A percentile compares a stretch with the other conserved stretches of the same genome.
These are phyloP conservation scores for Oryzias javanicus DNA, from an alignment of 2,113 vertebrate species.

Conservation along the genomic window DNA sequence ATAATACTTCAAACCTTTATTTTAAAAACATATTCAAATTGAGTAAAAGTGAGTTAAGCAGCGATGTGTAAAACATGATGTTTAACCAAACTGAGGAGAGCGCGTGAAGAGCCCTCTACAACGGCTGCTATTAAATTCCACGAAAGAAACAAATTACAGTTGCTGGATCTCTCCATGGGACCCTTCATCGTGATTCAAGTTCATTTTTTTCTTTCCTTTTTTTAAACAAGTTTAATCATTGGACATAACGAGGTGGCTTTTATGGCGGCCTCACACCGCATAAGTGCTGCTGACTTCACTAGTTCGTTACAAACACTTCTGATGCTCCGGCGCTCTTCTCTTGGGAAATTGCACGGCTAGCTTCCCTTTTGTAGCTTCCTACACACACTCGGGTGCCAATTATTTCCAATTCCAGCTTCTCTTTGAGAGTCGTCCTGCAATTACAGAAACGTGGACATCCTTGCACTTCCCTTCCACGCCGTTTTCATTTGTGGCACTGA, in stretches of 20 bases:
- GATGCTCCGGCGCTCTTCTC: conserved; percentile 60
- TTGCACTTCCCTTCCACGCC: conserved; percentile 40
- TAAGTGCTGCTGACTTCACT: conserved; percentile 64
- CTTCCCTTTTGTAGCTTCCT: conserved; percentile 65
- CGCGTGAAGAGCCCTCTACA: conserved; percentile 54
- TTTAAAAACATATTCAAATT: conserved; percentile 66
- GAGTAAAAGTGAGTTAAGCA: conserved; percentile 54
- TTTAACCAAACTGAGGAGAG: conserved; percentile 75
- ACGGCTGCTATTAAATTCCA: conserved; percentile 37
- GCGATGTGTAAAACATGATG: conserved; percentile 59
- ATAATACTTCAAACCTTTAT: conserved; percentile 51
- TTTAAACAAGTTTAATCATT: conserved; percentile 62
- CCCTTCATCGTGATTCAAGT: conserved; percentile 50
- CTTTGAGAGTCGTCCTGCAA: conserved; percentile 65
- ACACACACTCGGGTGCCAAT: conserved; percentile 66
- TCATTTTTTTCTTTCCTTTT: conserved; percentile 19
- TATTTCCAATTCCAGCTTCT: conserved; percentile 65
- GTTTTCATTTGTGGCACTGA: conserved; percentile 42
- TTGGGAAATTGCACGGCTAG: conserved; percentile 65
- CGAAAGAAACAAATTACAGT: conserved; percentile 29
- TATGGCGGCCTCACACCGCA: conserved; percentile 47
- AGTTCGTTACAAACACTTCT: conserved; percentile 66
- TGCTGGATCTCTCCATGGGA: conserved; percentile 49
- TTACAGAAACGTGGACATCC: conserved; percentile 65
- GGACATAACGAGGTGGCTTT: conserved; percentile 55